Base-by-base conservation (phyloP, 2,888 invertebrate genomes). In the Belgica antarctica region DNA sequence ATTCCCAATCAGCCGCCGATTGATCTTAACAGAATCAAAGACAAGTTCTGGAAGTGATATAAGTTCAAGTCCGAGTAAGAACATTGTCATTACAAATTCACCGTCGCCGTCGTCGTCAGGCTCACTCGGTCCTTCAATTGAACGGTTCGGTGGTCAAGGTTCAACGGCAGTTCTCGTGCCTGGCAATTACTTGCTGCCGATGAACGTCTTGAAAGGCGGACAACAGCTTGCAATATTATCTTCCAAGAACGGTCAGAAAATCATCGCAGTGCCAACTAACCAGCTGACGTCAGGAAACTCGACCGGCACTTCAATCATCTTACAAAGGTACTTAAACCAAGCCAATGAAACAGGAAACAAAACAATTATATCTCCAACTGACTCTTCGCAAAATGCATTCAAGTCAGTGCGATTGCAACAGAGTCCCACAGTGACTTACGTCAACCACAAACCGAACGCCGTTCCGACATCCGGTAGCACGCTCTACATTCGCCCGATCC, bases 181-280 rank as follows among this genome's bases (percentile, higher is more conserved):
- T n/a, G 86, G 87, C 0, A 88, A 88, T 77, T 88, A 88, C 74
- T 84, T 89, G 71, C 78, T 89, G 73, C 89, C 89, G 0, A 86
- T 88, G 73, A 87, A 87, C 1, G 84, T 88, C 81, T 83, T 89
- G 71, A 89, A 89, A 78, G 85, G 87, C 7, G 86, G 87, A 1
- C 87, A 88, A 75, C 88, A 88, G 75, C 87, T 88, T 71, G 87
- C 88, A 1, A 87, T 88, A 72, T 87, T 89, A 24, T 63, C 71
- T 15, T 65, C 71, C 25, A 59, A 19, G 72, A 74, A 71, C 69
- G 47, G 25, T 69, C 73, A 34, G 72, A 72, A 66, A 73, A 74
- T 62, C 77, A 74, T 73, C 74, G 76, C 71, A 74, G 75, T 57
- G 79, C 79, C 70, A 75, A 77, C 70, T 79, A 80, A 71, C 74